A percentile compares a stretch with the other conserved stretches of the same genome.
Evolutionary conservation across 2,113 vertebrate genomes (phyloP).

Genomic region (Halichoeres trimaculatus): DNA sequence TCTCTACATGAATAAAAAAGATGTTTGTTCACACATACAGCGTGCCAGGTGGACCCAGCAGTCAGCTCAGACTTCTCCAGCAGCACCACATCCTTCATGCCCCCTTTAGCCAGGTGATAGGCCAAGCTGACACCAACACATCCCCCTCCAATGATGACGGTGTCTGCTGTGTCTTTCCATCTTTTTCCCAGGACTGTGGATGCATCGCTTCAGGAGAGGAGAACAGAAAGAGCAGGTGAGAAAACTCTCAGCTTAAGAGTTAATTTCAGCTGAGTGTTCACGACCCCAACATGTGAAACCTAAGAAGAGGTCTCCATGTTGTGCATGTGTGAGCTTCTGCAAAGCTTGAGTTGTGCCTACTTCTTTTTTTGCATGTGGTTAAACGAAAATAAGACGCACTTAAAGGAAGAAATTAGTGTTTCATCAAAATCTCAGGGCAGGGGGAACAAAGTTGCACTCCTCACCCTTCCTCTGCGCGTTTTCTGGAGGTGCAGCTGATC

Average conservation of each 20-base stretch:
- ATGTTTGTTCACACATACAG: constrained; percentile 83
- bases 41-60: constrained; percentile 98
- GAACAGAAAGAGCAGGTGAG: not conserved
- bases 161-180: constrained; percentile 92
- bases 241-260: not conserved
- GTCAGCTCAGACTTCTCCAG: constrained; percentile 97
- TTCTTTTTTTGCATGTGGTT: not conserved
- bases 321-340: not conserved
- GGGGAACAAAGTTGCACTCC: too few relatives aligned
- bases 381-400: not conserved
- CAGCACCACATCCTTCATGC: constrained; percentile 93
- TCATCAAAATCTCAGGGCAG: too few relatives aligned
- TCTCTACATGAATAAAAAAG: not conserved
- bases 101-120: constrained; percentile 95
- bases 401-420: not conserved
- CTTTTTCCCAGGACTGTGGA: constrained; percentile 72
- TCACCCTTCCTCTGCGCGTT: constrained; percentile 68
- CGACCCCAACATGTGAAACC: too few relatives aligned
- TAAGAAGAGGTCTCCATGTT: too few relatives aligned
- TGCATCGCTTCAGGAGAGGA: constrained; percentile 55
- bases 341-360: not conserved
- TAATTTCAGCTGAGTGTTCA: too few relatives aligned
- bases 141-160: constrained; percentile 93
- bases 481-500: constrained; percentile 63
- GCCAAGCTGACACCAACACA: constrained; percentile 94